Percentiles rank a stretch among this genome's conserved stretches.
These are phyloP conservation scores for Lithobates pipiens DNA, from an alignment of 2,797 vertebrate genomes.

Conservation along the genomic window DNA sequence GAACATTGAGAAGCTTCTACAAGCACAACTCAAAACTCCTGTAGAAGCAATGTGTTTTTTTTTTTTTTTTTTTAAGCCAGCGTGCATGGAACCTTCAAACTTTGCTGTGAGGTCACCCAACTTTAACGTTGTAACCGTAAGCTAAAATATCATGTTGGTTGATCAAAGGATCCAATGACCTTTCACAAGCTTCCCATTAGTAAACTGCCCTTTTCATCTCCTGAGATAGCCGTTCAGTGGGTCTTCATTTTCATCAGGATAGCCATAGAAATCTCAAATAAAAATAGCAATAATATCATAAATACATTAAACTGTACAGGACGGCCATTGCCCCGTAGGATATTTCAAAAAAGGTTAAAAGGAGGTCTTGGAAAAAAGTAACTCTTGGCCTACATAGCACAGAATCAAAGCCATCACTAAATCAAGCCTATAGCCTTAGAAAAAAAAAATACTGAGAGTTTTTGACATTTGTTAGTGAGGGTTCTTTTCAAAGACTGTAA, in stretches of 20 bases:
- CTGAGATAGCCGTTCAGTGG: background rate
- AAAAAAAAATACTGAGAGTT: conserved; percentile 21
- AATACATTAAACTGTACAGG: background rate
- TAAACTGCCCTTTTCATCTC: conserved; percentile 1
- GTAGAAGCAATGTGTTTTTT: too few species aligned
- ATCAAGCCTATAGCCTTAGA: background rate
- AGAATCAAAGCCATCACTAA: conserved; percentile 6
- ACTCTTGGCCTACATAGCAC: conserved; percentile 18
- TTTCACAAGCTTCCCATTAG: background rate
- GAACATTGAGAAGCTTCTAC: too few species aligned
- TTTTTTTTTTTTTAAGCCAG: too few species aligned
- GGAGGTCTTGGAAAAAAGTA: conserved; percentile 8
- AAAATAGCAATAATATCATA: background rate
- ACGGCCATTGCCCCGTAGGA: conserved; percentile 22
- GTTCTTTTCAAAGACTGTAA: conserved; percentile 33
- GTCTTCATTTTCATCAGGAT: background rate
- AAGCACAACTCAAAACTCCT: too few species aligned
- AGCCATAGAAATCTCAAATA: background rate
- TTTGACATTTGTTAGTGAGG: conserved; percentile 35
- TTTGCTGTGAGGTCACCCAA: background rate
- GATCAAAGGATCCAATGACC: background rate
- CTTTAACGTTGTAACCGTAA: background rate
- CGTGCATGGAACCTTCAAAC: background rate
- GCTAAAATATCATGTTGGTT: background rate
- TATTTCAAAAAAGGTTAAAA: conserved; percentile 22